Conservation (phyloP, 2,888 invertebrate genomes). For the Cremastobaeus sp. region DNA sequence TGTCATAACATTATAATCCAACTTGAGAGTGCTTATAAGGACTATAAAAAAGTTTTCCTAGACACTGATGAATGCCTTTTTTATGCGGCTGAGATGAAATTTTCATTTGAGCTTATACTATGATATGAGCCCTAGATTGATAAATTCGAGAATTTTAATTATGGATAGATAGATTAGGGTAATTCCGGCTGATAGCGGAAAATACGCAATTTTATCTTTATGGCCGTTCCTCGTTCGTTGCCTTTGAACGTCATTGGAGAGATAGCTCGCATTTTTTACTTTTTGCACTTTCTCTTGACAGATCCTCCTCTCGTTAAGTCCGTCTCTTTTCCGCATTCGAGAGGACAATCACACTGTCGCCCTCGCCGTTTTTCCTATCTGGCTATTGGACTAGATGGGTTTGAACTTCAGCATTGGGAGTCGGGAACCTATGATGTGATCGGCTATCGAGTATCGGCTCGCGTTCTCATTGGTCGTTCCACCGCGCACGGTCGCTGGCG, state of each 20-base stretch:
- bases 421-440: constrained; percentile 77
- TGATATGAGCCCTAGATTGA: neutral
- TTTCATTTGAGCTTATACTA: constrained; percentile 5
- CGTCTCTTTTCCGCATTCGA: constrained; percentile 57
- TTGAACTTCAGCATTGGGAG: constrained; percentile 63
- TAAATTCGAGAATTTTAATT: constrained; percentile 65
- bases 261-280: constrained; percentile 56
- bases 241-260: constrained; percentile 63
- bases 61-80: constrained; percentile 31
- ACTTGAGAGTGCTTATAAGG: constrained; percentile 22
- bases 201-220: constrained; percentile 63
- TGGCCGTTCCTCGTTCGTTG: constrained; percentile 38
- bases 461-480: constrained; percentile 76
- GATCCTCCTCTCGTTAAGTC: constrained; percentile 61
- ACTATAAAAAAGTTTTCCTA: constrained; percentile 35
- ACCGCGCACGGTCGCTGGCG: constrained; percentile 75
- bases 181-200: constrained; percentile 61
- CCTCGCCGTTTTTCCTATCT: constrained; percentile 73
- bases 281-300: constrained; percentile 55
- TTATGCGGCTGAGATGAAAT: constrained; percentile 23
- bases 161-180: constrained; percentile 67
- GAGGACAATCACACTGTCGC: constrained; percentile 60
- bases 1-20: constrained; percentile 53
- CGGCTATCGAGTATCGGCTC: constrained; percentile 78
- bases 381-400: constrained; percentile 76